These are phyloP conservation scores for Acrobasis consociella DNA, from an alignment of 2,888 invertebrate genomes.

Conservation along the genomic window DNA sequence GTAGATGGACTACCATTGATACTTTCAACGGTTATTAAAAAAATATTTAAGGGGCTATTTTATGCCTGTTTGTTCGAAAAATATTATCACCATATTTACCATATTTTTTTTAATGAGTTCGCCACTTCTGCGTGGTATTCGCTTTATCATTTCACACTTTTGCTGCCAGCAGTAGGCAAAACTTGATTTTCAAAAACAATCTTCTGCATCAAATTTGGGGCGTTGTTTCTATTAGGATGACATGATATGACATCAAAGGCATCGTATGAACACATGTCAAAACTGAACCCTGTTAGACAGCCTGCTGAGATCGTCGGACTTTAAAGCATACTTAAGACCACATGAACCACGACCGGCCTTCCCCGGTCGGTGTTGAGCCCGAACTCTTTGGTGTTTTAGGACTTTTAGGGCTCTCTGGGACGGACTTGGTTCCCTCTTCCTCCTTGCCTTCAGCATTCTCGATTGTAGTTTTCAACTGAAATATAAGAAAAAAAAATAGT, in stretches of 20 bases:
- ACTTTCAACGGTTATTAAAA: no score
- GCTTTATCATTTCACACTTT: no score
- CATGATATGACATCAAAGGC: constrained; percentile 40
- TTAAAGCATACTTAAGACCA: constrained; percentile 68
- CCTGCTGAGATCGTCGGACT: constrained; percentile 35
- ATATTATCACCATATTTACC: no score
- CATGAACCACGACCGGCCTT: constrained; percentile 80
- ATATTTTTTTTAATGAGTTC: no score
- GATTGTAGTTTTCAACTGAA: constrained; percentile 65
- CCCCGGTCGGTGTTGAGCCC: constrained; percentile 59
- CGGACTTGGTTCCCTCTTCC: constrained; percentile 50
- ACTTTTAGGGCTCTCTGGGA: constrained; percentile 55
- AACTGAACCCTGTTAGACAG: constrained; percentile 43
- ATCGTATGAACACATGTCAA: constrained; percentile 47
- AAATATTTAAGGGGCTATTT: no score
- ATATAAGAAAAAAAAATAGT: constrained; percentile 25
- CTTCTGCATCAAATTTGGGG: not conserved
- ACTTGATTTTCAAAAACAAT: no score
- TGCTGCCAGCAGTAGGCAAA: no score
- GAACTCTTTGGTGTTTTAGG: constrained; percentile 59
- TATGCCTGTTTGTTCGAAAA: no score
- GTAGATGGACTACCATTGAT: no score
- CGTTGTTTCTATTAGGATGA: constrained; percentile 16
- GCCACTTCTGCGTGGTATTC: no score
- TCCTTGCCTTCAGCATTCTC: constrained; percentile 49